Evolutionary conservation across 2,797 vertebrate species (phyloP).

Genomic region (Anolis apletophallus): DNA sequence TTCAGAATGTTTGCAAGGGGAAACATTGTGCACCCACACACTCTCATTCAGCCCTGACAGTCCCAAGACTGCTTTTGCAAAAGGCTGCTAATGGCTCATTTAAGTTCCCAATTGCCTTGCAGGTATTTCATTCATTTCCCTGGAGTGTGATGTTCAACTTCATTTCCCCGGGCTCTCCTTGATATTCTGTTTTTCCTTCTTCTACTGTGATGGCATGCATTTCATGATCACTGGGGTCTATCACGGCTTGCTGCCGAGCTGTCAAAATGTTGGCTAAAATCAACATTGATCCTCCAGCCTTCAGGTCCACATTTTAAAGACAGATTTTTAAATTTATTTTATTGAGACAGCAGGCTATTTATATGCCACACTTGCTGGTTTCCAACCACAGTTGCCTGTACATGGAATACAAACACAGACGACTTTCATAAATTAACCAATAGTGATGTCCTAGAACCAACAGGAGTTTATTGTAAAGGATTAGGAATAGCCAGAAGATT

Average conservation of each 20-base stretch:
- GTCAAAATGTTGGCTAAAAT: slow-evolving; percentile 25
- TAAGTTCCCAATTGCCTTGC: slow-evolving; percentile 47
- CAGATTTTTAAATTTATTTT: neutral
- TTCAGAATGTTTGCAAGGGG: neutral
- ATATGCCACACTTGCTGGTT: neutral
- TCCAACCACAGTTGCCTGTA: neutral
- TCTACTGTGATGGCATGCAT: slow-evolving; percentile 29
- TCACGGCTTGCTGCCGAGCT: accelerated
- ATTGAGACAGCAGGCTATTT: neutral
- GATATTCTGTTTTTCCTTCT: slow-evolving; percentile 33
- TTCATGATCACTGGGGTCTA: neutral
- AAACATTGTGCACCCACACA: neutral
- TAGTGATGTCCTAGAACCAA: neutral
- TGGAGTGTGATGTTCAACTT: slow-evolving; percentile 62
- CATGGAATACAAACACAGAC: neutral
- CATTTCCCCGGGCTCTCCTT: slow-evolving; percentile 66
- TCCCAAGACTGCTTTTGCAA: slow-evolving; percentile 12
- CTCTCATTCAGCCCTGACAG: neutral
- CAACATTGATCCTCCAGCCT: slow-evolving; percentile 13
- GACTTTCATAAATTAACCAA: neutral
- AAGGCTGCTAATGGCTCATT: slow-evolving; percentile 34
- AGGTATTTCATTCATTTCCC: slow-evolving; percentile 68
- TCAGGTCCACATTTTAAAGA: neutral
- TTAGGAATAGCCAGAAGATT: too few relatives aligned
- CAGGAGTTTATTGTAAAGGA: too few relatives aligned